Evolutionary conservation across 2,797 vertebrate species (phyloP), one percentile per base, ranked within the genome.

Genomic region (Danionella dracula): DNA sequence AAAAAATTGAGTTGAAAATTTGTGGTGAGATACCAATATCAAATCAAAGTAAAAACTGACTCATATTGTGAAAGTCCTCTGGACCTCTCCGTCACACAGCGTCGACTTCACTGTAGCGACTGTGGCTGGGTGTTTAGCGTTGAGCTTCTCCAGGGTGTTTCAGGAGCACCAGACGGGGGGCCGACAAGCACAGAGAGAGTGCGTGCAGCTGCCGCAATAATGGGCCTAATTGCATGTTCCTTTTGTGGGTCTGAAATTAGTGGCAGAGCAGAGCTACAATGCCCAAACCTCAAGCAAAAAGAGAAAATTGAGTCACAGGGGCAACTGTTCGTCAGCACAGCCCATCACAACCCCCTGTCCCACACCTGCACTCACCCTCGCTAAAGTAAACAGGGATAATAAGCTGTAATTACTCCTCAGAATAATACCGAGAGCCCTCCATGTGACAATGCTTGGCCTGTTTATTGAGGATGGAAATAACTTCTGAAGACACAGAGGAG

Each of bases 361-460:
- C 90, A 94, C 96, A 97, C 96, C 95, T 98, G 95, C 92, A 90
- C 85, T 85, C 92, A 79, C 86, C 87, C 88, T 85, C 80, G 90
- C 92, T 91, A 96, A 95, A 92, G 92, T 95, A 97, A 98, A 97
- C 92, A 95, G 90, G 90, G 89, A 93, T 93, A 98, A 96, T 93
- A 93, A 93, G 92, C 85, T 88, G 87, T 95, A 97, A 98, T 97
- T 96, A 93, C 93, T 91, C 90, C 84, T 87, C 92, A 94, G 94
- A 96, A 94, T 93, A 94, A 90, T 91, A 90, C 90, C 79, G 81
- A 90, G 89, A 83, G 78, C 87, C 87, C 89, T 85, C 81, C 79
- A 88, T 82, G 88, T 91, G 93, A 93, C 92, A 96, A 93, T 89
- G 89, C 73, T 49, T 82, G 85, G 87, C 87, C 93, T 95, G 90